Evolutionary conservation across 2,797 vertebrate species (phyloP).

Genomic region (Pangasius mekongensis): DNA sequence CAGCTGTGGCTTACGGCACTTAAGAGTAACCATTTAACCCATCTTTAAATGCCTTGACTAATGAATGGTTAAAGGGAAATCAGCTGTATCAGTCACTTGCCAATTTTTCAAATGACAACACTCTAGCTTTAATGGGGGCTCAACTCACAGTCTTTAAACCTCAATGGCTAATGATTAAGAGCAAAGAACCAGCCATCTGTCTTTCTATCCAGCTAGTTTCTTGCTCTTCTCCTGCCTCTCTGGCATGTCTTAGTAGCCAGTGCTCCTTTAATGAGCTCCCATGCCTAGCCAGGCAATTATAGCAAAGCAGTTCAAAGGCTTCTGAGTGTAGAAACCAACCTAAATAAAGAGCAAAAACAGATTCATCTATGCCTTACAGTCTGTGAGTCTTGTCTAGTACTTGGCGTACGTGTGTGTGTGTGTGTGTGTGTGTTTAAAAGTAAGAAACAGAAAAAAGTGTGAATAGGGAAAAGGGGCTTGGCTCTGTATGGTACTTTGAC

Average conservation of each 20-base stretch:
- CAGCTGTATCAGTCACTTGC: not conserved
- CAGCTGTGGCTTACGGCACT: not conserved
- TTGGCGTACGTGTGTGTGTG: slow-evolving; percentile 16
- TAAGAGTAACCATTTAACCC: not conserved
- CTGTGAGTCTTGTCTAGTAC: slow-evolving; percentile 46
- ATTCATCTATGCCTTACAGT: slow-evolving; percentile 46
- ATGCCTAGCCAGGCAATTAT: slow-evolving; percentile 53
- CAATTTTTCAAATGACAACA: not conserved
- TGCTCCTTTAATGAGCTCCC: slow-evolving; percentile 53
- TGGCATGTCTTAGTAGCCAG: slow-evolving; percentile 13
- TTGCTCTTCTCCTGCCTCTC: not conserved
- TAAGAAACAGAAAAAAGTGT: not conserved
- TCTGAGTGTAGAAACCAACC: slow-evolving; percentile 51
- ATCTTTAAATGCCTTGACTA: not conserved
- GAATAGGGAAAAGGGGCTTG: not conserved
- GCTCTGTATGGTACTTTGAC: not conserved
- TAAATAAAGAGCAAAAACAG: slow-evolving; percentile 40
- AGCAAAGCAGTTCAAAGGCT: slow-evolving; percentile 57
- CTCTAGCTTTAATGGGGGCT: not conserved
- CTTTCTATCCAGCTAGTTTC: slow-evolving; percentile 13
- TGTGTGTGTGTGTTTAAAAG: not conserved
- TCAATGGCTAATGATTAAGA: not conserved
- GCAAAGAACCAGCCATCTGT: slow-evolving; percentile 10
- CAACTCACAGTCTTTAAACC: not conserved
- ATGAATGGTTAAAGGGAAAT: not conserved